Conservation (phyloP, 2,888 invertebrate species). For the Helleia helle region DNA sequence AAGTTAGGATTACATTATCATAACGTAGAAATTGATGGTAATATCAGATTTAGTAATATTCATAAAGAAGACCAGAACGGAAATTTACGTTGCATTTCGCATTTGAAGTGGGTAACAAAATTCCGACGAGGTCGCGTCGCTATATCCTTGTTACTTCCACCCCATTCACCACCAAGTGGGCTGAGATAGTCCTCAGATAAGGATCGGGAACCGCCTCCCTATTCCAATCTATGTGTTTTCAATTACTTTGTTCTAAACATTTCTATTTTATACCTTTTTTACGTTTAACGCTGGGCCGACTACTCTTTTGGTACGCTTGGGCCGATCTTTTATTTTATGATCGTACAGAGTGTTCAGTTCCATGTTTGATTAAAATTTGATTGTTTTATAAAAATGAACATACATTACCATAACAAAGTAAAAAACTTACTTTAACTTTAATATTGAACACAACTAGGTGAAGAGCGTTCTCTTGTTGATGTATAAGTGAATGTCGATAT, state of each 20-base stretch:
- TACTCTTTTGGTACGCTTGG: not conserved
- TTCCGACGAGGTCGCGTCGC: slow-evolving; percentile 46
- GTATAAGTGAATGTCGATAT: too few relatives aligned
- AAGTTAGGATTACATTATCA: too few relatives aligned
- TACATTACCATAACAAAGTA: too few relatives aligned
- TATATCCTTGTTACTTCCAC: slow-evolving; percentile 60
- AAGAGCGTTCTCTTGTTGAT: too few relatives aligned
- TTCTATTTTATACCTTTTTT: slow-evolving; percentile 19
- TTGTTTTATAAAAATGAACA: too few relatives aligned
- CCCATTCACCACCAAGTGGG: slow-evolving; percentile 65
- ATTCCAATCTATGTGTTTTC: slow-evolving; percentile 49
- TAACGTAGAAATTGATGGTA: too few relatives aligned
- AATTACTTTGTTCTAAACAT: slow-evolving; percentile 41
- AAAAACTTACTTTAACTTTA: too few relatives aligned
- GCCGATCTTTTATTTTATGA: slow-evolving; percentile 3
- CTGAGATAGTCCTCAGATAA: slow-evolving; percentile 66
- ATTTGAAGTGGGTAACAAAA: slow-evolving; percentile 46
- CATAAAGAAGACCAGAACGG: not conserved
- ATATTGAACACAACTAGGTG: too few relatives aligned
- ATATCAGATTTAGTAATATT: too few relatives aligned
- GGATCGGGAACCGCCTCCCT: slow-evolving; percentile 40
- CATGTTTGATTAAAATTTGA: too few relatives aligned
- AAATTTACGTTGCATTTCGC: slow-evolving; percentile 36
- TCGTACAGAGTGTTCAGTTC: too few relatives aligned
- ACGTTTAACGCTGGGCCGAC: slow-evolving; percentile 6